These are phyloP conservation scores for Hirudo medicinalis DNA, from an alignment of 1,140 invertebrate genomes.

Conservation along the genomic window DNA sequence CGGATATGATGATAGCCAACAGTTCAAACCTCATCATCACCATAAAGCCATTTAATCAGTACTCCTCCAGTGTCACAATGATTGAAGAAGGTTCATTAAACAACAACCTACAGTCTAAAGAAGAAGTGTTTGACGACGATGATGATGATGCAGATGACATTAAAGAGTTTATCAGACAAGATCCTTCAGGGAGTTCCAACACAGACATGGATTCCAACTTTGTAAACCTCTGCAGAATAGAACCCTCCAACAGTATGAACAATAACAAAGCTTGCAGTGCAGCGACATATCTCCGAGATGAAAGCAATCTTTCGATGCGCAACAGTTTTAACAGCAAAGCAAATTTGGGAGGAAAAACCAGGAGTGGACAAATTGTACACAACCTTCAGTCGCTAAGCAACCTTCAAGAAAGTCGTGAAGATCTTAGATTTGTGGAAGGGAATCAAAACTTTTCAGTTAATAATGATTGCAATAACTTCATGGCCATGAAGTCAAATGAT, in stretches of 20 bases:
- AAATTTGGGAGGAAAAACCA: constrained; percentile 1
- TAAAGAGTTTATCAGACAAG: constrained; percentile 10
- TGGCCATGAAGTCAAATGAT: not conserved
- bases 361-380: not conserved
- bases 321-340: constrained; percentile 6
- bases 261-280: not conserved
- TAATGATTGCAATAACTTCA: not conserved
- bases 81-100: constrained; percentile 1
- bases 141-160: constrained; percentile 7
- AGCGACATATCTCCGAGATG: not conserved
- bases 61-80: constrained; percentile 29
- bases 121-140: not conserved
- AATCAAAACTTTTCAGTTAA: not conserved
- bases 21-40: constrained; percentile 97
- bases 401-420: not conserved
- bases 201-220: not conserved
- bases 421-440: constrained; percentile 6
- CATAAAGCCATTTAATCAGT: constrained; percentile 46
- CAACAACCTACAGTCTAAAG: not conserved
- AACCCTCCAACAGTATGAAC: not conserved
- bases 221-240: not conserved
- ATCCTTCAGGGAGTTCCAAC: constrained; percentile 1
- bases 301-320: not conserved
- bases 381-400: not conserved
- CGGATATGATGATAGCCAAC: constrained; percentile 99